Base-by-base conservation (phyloP, 1,140 invertebrate species). In the Augochlora pura region DNA sequence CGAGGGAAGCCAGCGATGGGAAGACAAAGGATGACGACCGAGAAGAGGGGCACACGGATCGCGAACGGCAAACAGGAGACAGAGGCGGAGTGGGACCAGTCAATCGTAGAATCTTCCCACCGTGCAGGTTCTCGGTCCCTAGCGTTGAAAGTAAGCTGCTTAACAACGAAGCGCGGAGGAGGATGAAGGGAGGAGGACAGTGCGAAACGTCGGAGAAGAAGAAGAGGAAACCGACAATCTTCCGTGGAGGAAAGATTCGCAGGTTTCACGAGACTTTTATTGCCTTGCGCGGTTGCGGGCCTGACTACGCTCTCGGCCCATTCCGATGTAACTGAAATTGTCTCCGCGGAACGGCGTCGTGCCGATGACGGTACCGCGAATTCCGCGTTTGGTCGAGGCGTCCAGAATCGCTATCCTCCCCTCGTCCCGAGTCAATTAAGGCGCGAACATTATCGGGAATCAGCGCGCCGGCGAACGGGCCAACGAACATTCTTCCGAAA, bases 41-140 rank as follows among this genome's bases (percentile, higher is more conserved):
- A 8, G 38, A 27, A 27, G 14, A n/a, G 9, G 70, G 18, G 52
- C 42, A 66, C 4, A 46, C 46, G 64, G 57, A n/a, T 71, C 57
- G 70, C 21, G 39, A 42, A n/a, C 18, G 21, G 21, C 12, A 8
- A 52, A 21, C 9, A 23, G 16, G 39, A 39, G 23, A 81, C 25
- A 7, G 9, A 6, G 18, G 16, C 16, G 63, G 71, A 49, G n/a
- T 6, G 62, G 25, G 21, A 39, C 76, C 14, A 73, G 60, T 49
- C 69, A 38, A 54, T 77, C 65, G 76, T 21, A n/a, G 65, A 57
- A 77, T 81, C 78, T 86, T 85, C 77, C 85, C 81, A 88, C 79
- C 77, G 77, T 86, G 59, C 80, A 64, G 77, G 80, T 83, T 85
- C 76, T 65, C 64, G 81, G 84, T 84, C 85, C 85, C 72, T 84